Evolutionary conservation across 2,888 invertebrate species (phyloP).

Genomic region (Ceriagrion tenellum): DNA sequence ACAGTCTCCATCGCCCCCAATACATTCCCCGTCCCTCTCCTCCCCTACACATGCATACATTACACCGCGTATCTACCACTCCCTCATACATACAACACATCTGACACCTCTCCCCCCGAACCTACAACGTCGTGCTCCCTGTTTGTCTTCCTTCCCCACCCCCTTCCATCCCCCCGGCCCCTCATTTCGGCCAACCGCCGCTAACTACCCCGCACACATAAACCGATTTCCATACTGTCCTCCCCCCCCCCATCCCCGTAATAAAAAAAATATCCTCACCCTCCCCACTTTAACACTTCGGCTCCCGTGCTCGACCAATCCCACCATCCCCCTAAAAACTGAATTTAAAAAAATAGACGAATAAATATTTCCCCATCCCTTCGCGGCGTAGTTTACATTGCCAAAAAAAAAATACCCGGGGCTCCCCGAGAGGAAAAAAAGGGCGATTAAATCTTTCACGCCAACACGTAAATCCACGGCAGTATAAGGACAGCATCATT

Average conservation of each 20-base stretch:
- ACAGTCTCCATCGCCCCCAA: not conserved
- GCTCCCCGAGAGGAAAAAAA: not conserved
- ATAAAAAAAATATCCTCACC: not conserved
- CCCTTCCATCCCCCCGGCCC: not conserved
- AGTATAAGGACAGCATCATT: constrained; percentile 36
- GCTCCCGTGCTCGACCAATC: not conserved
- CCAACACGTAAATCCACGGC: constrained; percentile 36
- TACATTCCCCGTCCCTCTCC: not conserved
- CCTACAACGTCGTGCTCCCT: not conserved
- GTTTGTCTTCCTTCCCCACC: not conserved
- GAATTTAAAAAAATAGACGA: not conserved
- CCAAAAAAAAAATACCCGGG: not conserved
- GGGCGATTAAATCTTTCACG: constrained; percentile 17
- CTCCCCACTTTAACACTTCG: not conserved
- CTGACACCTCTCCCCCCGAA: not conserved
- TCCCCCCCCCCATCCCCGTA: not conserved
- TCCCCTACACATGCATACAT: not conserved
- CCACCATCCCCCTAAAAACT: not conserved
- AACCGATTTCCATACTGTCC: not conserved
- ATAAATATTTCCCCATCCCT: not conserved
- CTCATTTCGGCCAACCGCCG: not conserved
- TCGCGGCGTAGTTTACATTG: not conserved
- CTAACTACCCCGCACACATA: not conserved
- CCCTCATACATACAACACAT: constrained; percentile 16
- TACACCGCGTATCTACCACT: not conserved